Percentiles rank a stretch among this genome's conserved stretches.
Evolutionary conservation across 2,888 invertebrate genomes (phyloP).

Genomic region (Heteromyza rotundicornis): DNA sequence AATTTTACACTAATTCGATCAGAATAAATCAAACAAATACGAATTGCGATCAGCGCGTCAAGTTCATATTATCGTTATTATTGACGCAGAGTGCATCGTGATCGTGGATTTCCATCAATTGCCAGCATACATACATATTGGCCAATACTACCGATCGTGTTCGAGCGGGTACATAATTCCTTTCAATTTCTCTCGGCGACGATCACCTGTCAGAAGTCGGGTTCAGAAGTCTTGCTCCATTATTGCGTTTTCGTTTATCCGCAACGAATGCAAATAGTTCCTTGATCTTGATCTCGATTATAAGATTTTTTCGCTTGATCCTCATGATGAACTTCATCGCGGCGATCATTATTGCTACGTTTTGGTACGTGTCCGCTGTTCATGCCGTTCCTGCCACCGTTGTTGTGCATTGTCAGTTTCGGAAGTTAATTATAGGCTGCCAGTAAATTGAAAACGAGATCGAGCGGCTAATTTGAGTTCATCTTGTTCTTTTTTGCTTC

Average conservation of each 20-base stretch:
- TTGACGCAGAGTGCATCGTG: slow-evolving; percentile 9
- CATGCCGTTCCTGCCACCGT: background rate
- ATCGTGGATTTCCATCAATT: no score
- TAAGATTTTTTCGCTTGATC: slow-evolving; percentile 3
- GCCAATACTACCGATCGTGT: background rate
- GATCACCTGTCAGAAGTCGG: slow-evolving; percentile 29
- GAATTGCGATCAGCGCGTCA: background rate
- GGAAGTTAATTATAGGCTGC: slow-evolving; percentile 35
- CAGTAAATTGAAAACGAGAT: slow-evolving; percentile 38
- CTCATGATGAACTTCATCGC: background rate
- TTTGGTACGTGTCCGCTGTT: slow-evolving; percentile 2
- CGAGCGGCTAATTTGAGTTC: slow-evolving; percentile 25
- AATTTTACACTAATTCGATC: slow-evolving; percentile 50
- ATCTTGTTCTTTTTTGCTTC: no score
- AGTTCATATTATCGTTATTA: no score
- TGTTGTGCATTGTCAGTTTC: slow-evolving; percentile 19
- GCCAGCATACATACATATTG: no score
- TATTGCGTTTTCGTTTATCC: slow-evolving; percentile 15
- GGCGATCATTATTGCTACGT: background rate
- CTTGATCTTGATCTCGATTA: background rate
- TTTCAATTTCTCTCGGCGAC: slow-evolving; percentile 33
- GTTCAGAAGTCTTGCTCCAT: slow-evolving; percentile 36
- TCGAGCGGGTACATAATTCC: slow-evolving; percentile 27
- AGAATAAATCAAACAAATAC: slow-evolving; percentile 47
- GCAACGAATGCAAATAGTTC: background rate